Evolutionary conservation across 1,140 invertebrate species (phyloP), one percentile per base, ranked within the genome.

Genomic region (Zaprionus camerounensis): DNA sequence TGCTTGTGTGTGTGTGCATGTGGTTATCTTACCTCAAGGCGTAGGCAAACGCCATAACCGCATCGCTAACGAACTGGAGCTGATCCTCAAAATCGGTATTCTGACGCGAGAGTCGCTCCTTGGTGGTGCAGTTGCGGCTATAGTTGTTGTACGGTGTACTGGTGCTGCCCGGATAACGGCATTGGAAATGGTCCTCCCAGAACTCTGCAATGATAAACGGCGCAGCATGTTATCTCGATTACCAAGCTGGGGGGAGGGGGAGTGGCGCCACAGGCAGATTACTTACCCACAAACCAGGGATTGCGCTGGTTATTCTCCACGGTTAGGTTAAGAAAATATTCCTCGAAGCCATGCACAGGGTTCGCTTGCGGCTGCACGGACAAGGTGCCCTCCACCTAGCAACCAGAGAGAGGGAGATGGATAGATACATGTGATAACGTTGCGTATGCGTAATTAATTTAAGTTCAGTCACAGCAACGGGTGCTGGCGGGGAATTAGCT

Each of bases 151-250:
- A 97, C 0, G 97, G 97, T 0, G 97, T 98, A 28, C 93, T 93
- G 0, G 96, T 94, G 53, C 96, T 95, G 78, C 96, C 96, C 0
- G 96, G 95, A 91, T 97, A 97, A 9, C 95, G 94, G 83, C 97
- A 98, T 69, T 96, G 94, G 87, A 98, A 98, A 86, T 98, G 97
- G 88, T 97, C 95, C 85, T 98, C 98, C 98, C 97, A 98, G 93
- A 98, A 98, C 94, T 98, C 98, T 98, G 93, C 28, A 49, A 36
- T 4, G n/a, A 2, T 2, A 28, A 6, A 24, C 11, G 5, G 2
- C 4, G 24, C 26, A 26, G 12, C 22, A 22, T n/a, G 26, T 56
- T 31, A 56, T 7, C n/a, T 26, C 20, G 12, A 28, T 7, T 13
- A 56, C 26, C 17, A 34, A 3, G 11, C 51, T 2, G 24, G 6